Conservation (phyloP, 2,113 vertebrate species). For the Myrmecophaga tridactyla region DNA sequence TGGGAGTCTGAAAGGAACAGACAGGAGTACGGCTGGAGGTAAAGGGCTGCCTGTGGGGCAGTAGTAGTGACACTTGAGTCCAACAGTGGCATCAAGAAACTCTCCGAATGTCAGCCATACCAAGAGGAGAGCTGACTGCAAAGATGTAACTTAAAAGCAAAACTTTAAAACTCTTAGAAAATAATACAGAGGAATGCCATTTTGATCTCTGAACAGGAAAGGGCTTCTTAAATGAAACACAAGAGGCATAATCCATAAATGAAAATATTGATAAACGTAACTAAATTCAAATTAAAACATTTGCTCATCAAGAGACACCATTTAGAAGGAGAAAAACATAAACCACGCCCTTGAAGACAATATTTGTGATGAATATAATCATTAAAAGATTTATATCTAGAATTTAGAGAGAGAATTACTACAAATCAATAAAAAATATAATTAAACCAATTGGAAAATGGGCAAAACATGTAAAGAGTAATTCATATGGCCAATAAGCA, state of each 20-base stretch:
- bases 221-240: background rate
- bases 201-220: background rate
- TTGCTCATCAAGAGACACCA: background rate
- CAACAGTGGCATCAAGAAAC: background rate
- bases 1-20: background rate
- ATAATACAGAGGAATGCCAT: no score
- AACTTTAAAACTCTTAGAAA: background rate
- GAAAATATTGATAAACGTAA: background rate
- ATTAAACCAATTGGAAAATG: background rate
- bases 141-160: background rate
- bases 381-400: background rate
- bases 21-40: background rate
- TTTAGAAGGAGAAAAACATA: conserved; percentile 23
- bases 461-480: background rate
- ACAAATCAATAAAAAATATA: conserved; percentile 25
- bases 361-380: background rate
- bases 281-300: background rate
- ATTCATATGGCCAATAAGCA: background rate
- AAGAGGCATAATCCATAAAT: conserved; percentile 11
- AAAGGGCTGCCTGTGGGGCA: background rate
- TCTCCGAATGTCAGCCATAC: background rate
- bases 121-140: background rate
- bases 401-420: background rate
- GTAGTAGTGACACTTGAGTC: background rate
- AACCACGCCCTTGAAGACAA: background rate